Base-by-base conservation (phyloP, 2,113 vertebrate species). In the Catharus minimus region DNA sequence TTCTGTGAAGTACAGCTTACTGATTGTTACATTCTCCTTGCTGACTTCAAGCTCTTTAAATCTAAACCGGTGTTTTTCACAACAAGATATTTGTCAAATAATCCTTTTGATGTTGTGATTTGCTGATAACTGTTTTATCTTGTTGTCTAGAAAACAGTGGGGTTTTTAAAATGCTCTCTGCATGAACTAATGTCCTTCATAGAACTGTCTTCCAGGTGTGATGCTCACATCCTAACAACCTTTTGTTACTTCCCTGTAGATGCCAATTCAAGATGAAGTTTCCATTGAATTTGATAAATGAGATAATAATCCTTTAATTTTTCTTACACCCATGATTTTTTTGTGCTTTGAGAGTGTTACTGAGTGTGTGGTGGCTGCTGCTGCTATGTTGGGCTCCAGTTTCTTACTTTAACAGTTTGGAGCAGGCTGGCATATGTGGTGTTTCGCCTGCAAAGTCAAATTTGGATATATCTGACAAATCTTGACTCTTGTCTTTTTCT, bases 281-380 rank as follows among this genome's bases (percentile, higher is more conserved):
- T 49, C 26, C 18, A 21, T 65, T 76, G 57, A 9, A 82, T 56
- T 47, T 33, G 24, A 67, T 85, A 36, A 60, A 60, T 58, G 66
- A 18, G 21, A 73, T 86, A 50, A 65, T 80, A 86, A 43, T 39
- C 22, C 33, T 77, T 56, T 10, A 53, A 10, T 56, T 80, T 81
- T 55, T 58, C 39, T 39, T 77, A 30, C 7, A 39, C 58, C 86
- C 33, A 24, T 18, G 66, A 60, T 39, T 8, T 41, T 90, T 86
- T 46, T 90, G 79, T 91, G 85, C 86, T 32, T 71, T 83, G 91
- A 32, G 82, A 61, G 58, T 65, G 41, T 38, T 94, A 58, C 77
- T 94, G 76, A 87, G 49, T 26, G 46, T 71, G 77, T 82, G 89
- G 33, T 88, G 86, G 55, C 76, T 96, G 76, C 57, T 89, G 38